Evolutionary conservation across 2,888 invertebrate species (phyloP).

Genomic region (Oxycera nigricornis): DNA sequence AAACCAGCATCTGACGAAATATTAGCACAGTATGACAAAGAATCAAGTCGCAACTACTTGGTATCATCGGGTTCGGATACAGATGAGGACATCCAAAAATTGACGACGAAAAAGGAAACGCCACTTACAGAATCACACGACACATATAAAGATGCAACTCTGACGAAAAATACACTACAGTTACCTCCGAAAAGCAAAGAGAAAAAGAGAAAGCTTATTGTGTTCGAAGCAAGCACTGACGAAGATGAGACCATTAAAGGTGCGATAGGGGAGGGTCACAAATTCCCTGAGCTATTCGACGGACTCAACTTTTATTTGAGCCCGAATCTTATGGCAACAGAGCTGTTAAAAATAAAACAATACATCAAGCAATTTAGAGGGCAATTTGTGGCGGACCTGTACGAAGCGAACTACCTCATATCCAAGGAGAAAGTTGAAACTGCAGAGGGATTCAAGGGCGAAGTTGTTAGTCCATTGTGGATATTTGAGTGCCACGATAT

Average conservation of each 20-base stretch:
- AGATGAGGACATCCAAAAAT: conserved; percentile 58
- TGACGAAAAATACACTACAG: conserved; percentile 36
- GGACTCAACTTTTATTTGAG: conserved; percentile 49
- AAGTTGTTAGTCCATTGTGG: conserved; percentile 51
- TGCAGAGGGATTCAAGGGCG: conserved; percentile 42
- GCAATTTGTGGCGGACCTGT: conserved; percentile 26
- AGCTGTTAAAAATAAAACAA: conserved; percentile 48
- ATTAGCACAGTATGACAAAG: conserved; percentile 37
- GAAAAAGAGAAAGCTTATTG: conserved; percentile 4
- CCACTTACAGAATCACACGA: background rate
- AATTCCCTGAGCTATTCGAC: conserved; percentile 45
- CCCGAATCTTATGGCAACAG: conserved; percentile 47
- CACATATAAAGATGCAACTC: conserved; percentile 1
- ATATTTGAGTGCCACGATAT: conserved; percentile 51
- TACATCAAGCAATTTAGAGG: conserved; percentile 49
- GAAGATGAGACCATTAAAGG: conserved; percentile 54
- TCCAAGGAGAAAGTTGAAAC: conserved; percentile 36
- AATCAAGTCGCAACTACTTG: background rate
- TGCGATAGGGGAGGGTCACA: background rate
- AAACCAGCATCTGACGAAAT: conserved; percentile 28
- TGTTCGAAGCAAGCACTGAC: conserved; percentile 57
- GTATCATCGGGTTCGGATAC: conserved; percentile 53
- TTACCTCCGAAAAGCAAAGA: conserved; percentile 25
- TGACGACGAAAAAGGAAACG: conserved; percentile 34
- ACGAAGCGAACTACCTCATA: conserved; percentile 48